These are phyloP conservation scores for Apodemus sylvaticus DNA, from an alignment of 2,113 vertebrate genomes.

Conservation along the genomic window DNA sequence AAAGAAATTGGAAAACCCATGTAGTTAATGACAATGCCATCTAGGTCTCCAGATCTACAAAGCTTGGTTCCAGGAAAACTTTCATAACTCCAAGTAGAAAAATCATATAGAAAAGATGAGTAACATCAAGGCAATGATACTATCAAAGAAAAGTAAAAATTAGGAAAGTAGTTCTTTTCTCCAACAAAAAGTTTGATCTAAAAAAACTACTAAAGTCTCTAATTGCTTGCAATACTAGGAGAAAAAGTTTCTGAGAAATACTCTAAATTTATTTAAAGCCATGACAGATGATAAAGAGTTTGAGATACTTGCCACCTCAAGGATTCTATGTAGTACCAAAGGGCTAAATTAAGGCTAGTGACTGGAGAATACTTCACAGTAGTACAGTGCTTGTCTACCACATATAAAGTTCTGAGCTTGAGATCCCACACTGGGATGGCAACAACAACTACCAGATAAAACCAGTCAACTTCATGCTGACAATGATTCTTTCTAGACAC, in stretches of 20 bases:
- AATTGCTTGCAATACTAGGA: slow-evolving; percentile 5
- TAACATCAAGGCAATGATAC: not conserved
- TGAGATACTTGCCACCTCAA: slow-evolving; percentile 5
- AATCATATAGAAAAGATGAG: not conserved
- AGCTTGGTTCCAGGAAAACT: not conserved
- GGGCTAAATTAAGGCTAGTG: not conserved
- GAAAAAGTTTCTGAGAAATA: slow-evolving; percentile 16
- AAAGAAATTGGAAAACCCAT: slow-evolving; percentile 30
- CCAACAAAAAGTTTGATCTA: slow-evolving; percentile 9
- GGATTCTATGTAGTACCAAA: not conserved
- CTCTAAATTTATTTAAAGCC: not conserved
- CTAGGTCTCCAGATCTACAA: not conserved
- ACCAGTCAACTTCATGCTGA: not conserved
- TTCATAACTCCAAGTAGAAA: not conserved
- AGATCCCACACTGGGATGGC: not conserved
- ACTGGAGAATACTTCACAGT: not conserved
- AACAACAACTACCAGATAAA: not conserved
- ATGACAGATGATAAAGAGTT: not conserved
- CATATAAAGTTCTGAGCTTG: not conserved
- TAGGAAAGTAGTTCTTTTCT: not conserved
- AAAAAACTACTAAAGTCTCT: not conserved
- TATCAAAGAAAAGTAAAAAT: not conserved
- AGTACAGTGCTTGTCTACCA: not conserved
- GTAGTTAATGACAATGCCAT: not conserved
- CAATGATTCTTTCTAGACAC: not conserved